Evolutionary conservation across 2,113 vertebrate species (phyloP).

Genomic region (Psittacula cyanocephala): DNA sequence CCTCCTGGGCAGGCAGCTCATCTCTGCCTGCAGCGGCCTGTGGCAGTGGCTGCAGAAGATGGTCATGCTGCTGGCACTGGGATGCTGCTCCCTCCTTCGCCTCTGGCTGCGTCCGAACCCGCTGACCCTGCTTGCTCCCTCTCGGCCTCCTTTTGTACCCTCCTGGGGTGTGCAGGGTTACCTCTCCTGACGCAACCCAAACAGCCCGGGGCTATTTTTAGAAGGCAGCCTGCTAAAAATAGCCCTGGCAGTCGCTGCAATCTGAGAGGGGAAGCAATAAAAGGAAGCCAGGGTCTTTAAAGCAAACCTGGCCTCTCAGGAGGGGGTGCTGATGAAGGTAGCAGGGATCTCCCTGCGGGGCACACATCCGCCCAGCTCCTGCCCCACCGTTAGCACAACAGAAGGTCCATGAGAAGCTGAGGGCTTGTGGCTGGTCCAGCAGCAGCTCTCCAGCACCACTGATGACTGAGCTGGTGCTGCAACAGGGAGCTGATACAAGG

Average conservation of each 20-base stretch:
- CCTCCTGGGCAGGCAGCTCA: not conserved
- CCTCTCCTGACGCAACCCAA: constrained; percentile 75
- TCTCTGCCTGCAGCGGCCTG: constrained; percentile 49
- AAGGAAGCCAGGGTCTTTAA: constrained; percentile 68
- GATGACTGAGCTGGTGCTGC: not conserved
- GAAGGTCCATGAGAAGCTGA: not conserved
- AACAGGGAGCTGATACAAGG: not conserved
- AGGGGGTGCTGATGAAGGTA: constrained; percentile 33
- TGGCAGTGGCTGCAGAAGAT: constrained; percentile 76
- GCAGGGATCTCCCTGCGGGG: not conserved
- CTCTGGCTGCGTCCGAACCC: constrained; percentile 36
- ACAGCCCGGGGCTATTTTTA: constrained; percentile 71
- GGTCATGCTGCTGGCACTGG: constrained; percentile 61
- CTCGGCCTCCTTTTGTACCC: constrained; percentile 75
- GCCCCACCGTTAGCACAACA: not conserved
- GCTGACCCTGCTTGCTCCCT: constrained; percentile 57
- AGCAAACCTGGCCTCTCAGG: constrained; percentile 52
- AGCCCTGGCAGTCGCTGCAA: constrained; percentile 55
- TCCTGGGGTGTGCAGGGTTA: constrained; percentile 38
- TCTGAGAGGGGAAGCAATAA: constrained; percentile 70
- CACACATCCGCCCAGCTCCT: not conserved
- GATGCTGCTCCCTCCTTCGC: constrained; percentile 8
- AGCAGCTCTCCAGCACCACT: not conserved
- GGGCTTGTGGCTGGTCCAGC: not conserved
- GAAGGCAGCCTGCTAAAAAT: constrained; percentile 75